A percentile compares a stretch with the other conserved stretches of the same genome.
These are phyloP conservation scores for Poecilobothrus nobilitatus DNA, from an alignment of 2,888 invertebrate genomes.

Conservation along the genomic window DNA sequence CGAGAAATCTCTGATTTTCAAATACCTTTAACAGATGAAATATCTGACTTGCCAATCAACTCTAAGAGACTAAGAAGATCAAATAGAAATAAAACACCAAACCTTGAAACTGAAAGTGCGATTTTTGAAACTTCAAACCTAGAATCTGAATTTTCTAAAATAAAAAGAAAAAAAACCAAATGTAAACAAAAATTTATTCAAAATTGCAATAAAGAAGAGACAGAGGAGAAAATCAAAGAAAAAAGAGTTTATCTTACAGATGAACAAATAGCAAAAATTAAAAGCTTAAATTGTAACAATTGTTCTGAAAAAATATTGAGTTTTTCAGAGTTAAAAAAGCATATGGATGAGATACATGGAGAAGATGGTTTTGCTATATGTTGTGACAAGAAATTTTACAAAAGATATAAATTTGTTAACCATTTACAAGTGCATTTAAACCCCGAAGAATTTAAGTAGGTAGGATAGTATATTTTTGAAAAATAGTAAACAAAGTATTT, in stretches of 20 bases:
- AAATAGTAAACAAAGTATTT: too few relatives aligned
- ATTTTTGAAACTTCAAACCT: too few relatives aligned
- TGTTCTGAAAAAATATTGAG: slow-evolving; percentile 32
- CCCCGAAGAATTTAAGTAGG: slow-evolving; percentile 41
- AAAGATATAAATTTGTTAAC: slow-evolving; percentile 37
- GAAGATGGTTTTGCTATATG: slow-evolving; percentile 37
- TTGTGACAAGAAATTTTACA: slow-evolving; percentile 39
- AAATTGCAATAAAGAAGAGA: too few relatives aligned
- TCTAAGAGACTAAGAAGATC: too few relatives aligned
- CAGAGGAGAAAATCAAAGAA: background rate
- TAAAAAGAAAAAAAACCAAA: too few relatives aligned
- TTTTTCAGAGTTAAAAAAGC: slow-evolving; percentile 35
- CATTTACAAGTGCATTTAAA: slow-evolving; percentile 39
- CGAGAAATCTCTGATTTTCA: too few relatives aligned
- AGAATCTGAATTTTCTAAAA: too few relatives aligned
- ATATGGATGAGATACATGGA: slow-evolving; percentile 32
- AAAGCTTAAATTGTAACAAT: background rate
- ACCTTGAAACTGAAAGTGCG: too few relatives aligned
- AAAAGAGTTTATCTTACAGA: background rate
- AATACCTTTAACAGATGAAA: too few relatives aligned
- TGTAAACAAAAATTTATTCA: too few relatives aligned
- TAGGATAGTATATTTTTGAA: background rate
- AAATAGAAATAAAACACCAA: too few relatives aligned
- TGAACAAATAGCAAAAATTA: background rate
- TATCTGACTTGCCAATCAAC: too few relatives aligned